Percentiles rank a stretch among this genome's conserved stretches.
Conservation (phyloP, 2,888 invertebrate species). For the Pollenia griseotomentosa region DNA sequence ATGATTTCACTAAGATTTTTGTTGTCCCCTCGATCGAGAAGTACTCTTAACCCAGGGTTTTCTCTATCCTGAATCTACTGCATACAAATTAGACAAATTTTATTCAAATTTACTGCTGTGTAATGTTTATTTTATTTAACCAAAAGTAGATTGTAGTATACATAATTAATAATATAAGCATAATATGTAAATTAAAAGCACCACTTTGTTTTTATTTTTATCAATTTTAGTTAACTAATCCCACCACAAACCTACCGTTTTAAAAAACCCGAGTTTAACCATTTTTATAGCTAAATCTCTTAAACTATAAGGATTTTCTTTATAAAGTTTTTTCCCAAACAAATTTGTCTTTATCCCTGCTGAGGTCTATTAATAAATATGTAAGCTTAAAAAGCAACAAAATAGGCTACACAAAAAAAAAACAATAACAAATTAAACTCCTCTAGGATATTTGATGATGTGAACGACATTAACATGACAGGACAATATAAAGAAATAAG, state of each 20-base stretch:
- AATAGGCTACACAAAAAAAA: constrained; percentile 6
- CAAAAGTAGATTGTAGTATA: no score
- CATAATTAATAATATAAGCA: no score
- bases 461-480: constrained; percentile 73
- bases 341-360: constrained; percentile 56
- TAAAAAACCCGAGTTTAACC: not conserved
- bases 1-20: no score
- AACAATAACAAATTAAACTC: constrained; percentile 44
- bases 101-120: no score
- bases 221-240: not conserved
- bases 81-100: no score
- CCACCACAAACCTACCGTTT: not conserved
- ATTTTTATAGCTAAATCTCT: constrained; percentile 26
- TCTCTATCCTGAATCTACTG: no score
- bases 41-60: no score
- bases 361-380: constrained; percentile 68
- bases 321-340: not conserved
- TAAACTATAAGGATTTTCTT: constrained; percentile 40
- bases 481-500: constrained; percentile 64
- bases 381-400: constrained; percentile 18
- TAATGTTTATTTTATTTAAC: no score
- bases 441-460: constrained; percentile 73
- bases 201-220: no score
- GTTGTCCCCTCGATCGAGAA: no score
- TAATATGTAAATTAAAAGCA: no score